Evolutionary conservation across 2,888 invertebrate species (phyloP), one percentile per base, ranked within the genome.

Genomic region (Eugnorisma glareosa): DNA sequence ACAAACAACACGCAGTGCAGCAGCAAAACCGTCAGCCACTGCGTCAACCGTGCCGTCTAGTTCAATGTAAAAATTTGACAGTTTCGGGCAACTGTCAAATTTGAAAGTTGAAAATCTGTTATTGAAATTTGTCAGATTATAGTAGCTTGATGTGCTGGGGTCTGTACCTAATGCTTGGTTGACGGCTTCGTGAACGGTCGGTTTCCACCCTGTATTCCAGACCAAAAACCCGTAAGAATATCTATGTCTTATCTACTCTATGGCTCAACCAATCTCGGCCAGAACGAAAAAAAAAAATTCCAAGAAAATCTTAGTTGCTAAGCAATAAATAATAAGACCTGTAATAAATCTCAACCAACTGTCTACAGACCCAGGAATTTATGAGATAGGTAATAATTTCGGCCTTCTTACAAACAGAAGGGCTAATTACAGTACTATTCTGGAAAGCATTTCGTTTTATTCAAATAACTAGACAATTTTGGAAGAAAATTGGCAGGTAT

Each of bases 331-430:
- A 84, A 86, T 86, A 51, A 68, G 69, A 63, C 59, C 31, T 64
- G 79, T 59, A 79, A 88, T 86, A 86, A 88, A 88, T 88, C 72
- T 79, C 40, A 31, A 31, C 18, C 15, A 76, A 72, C 72, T 75
- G 79, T 76, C 84, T 75, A 51, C 81, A 70, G 48, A 54, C 66
- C 77, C 59, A 74, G 35, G 66, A 76, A 86, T 86, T 86, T 87
- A 87, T 83, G 88, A 74, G 81, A 78, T 75, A 67, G 70, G 67
- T 77, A 78, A 84, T 82, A 67, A 84, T 79, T 84, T 76, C 63
- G 68, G 11, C 13, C 40, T 57, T 61, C 67, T 24, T 74, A 63
- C 66, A 73, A 82, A 79, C 66, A 73, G 57, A 24, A 48, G 35
- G 64, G 51, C 66, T 73, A 82, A 75, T 86, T 75, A 74, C 24